phyloP scores from a whole-genome alignment of 2,888 invertebrate species.

The Drosophila anceps region DNA sequence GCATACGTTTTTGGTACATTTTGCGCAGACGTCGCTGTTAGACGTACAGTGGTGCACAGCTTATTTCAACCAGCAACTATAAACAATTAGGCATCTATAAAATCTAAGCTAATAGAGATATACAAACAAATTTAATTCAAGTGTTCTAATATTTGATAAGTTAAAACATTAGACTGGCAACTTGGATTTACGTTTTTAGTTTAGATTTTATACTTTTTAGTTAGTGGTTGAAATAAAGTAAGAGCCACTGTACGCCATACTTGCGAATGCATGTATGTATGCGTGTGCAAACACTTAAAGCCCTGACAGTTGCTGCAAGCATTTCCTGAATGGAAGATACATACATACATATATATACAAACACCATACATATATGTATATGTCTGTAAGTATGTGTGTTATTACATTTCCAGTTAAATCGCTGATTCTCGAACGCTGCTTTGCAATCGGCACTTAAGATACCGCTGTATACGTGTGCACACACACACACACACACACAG shows the following conservation, averaged over 20 bases:
- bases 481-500: not conserved
- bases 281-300: not conserved
- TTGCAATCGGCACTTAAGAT: not conserved
- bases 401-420: conserved; percentile 2
- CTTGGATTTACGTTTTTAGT: too few species aligned
- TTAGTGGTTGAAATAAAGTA: too few species aligned
- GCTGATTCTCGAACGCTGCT: not conserved
- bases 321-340: not conserved
- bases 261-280: not conserved
- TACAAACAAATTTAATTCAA: too few species aligned
- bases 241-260: too few species aligned
- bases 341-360: not conserved
- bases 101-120: too few species aligned
- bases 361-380: not conserved
- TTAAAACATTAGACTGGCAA: too few species aligned
- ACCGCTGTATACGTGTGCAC: not conserved
- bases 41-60: too few species aligned
- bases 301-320: not conserved
- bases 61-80: too few species aligned
- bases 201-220: too few species aligned
- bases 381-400: not conserved
- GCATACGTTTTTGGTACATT: not conserved
- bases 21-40: not conserved
- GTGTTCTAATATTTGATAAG: too few species aligned
- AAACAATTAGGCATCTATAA: too few species aligned